Percentiles rank a stretch among this genome's conserved stretches.
These are phyloP conservation scores for Trachelus tabidus DNA, from an alignment of 2,888 invertebrate genomes.

Conservation along the genomic window DNA sequence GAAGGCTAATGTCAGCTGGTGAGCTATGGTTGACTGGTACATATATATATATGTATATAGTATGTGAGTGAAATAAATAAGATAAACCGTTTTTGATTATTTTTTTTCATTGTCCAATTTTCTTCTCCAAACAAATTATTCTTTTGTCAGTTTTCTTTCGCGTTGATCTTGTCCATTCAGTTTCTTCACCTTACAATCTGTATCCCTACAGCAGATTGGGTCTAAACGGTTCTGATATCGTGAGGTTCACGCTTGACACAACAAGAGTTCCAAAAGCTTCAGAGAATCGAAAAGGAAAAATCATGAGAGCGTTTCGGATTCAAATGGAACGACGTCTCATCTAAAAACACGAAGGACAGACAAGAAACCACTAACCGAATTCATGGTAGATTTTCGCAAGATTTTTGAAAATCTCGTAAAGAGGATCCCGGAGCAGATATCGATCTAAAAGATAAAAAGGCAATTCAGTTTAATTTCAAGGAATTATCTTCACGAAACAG, in stretches of 20 bases:
- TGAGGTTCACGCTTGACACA: not conserved
- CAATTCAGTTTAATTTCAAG: constrained; percentile 32
- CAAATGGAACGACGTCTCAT: not conserved
- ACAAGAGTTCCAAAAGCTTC: not conserved
- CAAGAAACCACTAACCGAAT: not conserved
- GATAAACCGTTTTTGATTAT: no score
- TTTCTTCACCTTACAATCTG: not conserved
- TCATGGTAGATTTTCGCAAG: not conserved
- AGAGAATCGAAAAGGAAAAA: not conserved
- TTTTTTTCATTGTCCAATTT: not conserved
- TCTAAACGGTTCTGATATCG: not conserved
- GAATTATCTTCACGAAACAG: constrained; percentile 19
- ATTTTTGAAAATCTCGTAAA: not conserved
- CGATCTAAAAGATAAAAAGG: constrained; percentile 18
- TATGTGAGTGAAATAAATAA: no score
- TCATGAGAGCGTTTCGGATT: not conserved
- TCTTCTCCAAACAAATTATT: not conserved
- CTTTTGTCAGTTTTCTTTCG: not conserved
- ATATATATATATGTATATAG: no score
- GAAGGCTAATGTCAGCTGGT: no score
- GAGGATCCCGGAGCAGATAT: constrained; percentile 23
- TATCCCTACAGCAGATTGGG: not conserved
- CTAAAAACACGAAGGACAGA: not conserved
- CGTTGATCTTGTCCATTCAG: not conserved
- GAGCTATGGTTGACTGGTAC: no score